Conservation (phyloP, 2,888 invertebrate species). For the Clanis bilineata region DNA sequence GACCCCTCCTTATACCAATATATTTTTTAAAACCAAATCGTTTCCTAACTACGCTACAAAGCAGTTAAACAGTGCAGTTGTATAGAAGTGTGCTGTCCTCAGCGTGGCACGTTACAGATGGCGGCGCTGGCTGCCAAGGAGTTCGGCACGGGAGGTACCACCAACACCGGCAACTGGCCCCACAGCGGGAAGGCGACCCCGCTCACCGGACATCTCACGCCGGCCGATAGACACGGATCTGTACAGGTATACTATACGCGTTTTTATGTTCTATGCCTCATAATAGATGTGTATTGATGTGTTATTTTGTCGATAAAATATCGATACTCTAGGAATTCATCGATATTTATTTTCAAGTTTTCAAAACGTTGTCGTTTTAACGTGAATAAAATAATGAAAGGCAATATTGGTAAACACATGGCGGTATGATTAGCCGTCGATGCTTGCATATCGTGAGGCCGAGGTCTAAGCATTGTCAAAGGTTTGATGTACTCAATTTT, state of each 20-base stretch:
- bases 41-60: neutral
- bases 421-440: neutral
- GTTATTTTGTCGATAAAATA: neutral
- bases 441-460: neutral
- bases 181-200: conserved; percentile 93
- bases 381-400: neutral
- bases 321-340: neutral
- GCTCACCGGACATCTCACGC: conserved; percentile 92
- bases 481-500: neutral
- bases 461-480: neutral
- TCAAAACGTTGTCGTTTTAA: neutral
- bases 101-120: conserved; percentile 41
- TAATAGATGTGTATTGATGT: neutral
- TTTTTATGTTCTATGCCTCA: neutral
- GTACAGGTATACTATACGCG: conserved; percentile 89
- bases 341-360: neutral
- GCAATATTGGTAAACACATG: too few species aligned
- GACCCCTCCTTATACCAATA: neutral
- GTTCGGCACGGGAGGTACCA: conserved; percentile 80
- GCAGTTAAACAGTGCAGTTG: neutral
- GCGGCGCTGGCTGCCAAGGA: conserved; percentile 61
- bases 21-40: too few species aligned
- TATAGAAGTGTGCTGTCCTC: conserved; percentile 24
- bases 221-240: conserved; percentile 98
- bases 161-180: conserved; percentile 88